Base-by-base conservation (phyloP, 2,888 invertebrate genomes). In the Drosophila phalerata region DNA sequence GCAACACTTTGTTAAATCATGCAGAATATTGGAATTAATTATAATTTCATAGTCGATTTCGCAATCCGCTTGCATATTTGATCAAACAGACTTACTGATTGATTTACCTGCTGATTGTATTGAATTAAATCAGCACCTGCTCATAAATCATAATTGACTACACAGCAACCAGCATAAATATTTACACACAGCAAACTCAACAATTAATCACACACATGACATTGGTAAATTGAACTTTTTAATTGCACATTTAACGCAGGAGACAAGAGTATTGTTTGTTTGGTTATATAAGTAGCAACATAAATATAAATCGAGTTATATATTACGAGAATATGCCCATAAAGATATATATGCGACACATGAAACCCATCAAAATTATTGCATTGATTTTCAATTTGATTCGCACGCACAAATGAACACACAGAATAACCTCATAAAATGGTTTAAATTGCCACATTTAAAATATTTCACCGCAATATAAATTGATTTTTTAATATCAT, bases 131-230 rank as follows among this genome's bases (percentile, higher is more conserved):
- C 42, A 47, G n/a, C 60, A 73, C 63, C 76, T 78, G 79, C 17
- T 49, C 81, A 79, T 83, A 81, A 84, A 83, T 79, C 85, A 83
- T 76, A 78, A 85, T 83, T 73, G 78, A 52, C 56, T 51, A 53
- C 47, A 45, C 57, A 40, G 58, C 10, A n/a, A 66, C 32, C 58
- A 56, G 40, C 40, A 63, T 81, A 81, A 71, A 85, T 81, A 74
- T 85, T 76, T 74, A 62, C 72, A 51, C 68, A 51, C 55, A 30
- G 40, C 62, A n/a, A 32, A 52, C 60, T 32, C 48, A 52, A 67
- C 67, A 76, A 85, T 83, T 70, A 85, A 83, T 83, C 81, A 72
- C 19, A 49, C 32, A 37, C 40, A 40, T 48, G 58, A 15, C 15
- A 34, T 22, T 68, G 47, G 34, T 62, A 64, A 71, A 69, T 67